Conservation (phyloP, 2,888 invertebrate genomes). For the Machimus rusticus region DNA sequence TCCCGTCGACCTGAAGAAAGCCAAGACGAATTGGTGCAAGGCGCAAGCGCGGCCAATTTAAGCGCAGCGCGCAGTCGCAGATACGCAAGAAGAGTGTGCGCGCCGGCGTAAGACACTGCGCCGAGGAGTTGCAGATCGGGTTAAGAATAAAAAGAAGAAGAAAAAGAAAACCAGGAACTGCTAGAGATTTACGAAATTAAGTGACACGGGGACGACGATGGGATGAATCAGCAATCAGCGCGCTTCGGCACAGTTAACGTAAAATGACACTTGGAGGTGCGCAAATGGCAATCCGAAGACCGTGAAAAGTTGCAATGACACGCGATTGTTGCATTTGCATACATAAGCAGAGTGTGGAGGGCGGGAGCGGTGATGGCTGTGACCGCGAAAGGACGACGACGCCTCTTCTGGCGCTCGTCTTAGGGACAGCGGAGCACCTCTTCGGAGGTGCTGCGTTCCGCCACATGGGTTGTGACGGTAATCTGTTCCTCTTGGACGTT, state of each 20-base stretch:
- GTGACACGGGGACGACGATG: neutral
- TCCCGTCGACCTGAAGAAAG: neutral
- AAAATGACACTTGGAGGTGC: slow-evolving; percentile 18
- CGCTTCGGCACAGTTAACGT: neutral
- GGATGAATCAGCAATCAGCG: slow-evolving; percentile 18
- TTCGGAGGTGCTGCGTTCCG: neutral
- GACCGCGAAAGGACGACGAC: neutral
- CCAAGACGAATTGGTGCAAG: neutral
- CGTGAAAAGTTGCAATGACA: slow-evolving; percentile 28
- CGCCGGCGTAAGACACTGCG: neutral
- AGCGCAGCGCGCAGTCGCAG: neutral
- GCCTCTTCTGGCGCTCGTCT: neutral
- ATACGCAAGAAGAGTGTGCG: neutral
- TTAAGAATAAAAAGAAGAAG: no score
- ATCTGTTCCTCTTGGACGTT: slow-evolving; percentile 7
- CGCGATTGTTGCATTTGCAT: slow-evolving; percentile 21
- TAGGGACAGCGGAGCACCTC: neutral
- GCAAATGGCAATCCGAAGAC: slow-evolving; percentile 16
- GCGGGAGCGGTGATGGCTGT: neutral
- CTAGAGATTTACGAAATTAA: neutral
- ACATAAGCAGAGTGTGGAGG: neutral
- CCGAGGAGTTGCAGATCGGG: no score
- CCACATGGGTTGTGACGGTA: slow-evolving; percentile 8
- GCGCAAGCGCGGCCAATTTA: neutral
- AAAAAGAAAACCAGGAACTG: neutral